Evolutionary conservation across 1,140 invertebrate genomes (phyloP), one percentile per base, ranked within the genome.

Genomic region (Apis cerana): DNA sequence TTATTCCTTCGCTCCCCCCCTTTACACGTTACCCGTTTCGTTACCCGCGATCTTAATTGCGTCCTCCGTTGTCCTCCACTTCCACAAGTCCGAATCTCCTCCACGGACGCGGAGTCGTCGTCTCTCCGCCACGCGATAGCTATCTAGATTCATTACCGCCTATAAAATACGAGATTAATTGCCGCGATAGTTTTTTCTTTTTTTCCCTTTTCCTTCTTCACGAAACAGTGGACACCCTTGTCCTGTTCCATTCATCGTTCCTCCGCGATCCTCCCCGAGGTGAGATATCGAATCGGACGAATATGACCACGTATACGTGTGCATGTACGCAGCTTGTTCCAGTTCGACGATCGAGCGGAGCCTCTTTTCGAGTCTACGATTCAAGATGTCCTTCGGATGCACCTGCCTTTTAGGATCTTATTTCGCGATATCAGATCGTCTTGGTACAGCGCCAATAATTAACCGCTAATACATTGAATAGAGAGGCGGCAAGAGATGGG

Each of bases 161-260:
- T 82, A 90, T 89, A 90, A 91, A 88, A 91, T 90, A 89, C 87
- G 75, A 91, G 89, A 91, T 91, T 91, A 91, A 91, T 90, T 91
- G 75, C 75, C 54, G 71, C 82, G 90, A 91, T 91, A 90, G 81
- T 89, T 90, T 80, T 88, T 81, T 7, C 33, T 86, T 77, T 54
- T 43, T 33, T n/a, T 61, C 8, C 82, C 58, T 48, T 54, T 19
- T 43, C 33, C 33, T n/a, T 62, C 33, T 19, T 19, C 50, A n/a
- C 72, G 64, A 77, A 65, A 75, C 74, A 62, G 23, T 80, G 80
- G 72, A 71, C 80, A 82, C 72, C 72, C 33, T 87, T 33, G 75
- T 70, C 82, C 43, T 27, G 67, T 33, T 64, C 82, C 75, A 80
- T 80, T 80, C 79, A 85, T 82, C 81, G 83, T 87, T 54, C 33